A percentile compares a stretch with the other conserved stretches of the same genome.
Conservation (phyloP, 2,113 vertebrate species). For the Rhabdornis inornatus region DNA sequence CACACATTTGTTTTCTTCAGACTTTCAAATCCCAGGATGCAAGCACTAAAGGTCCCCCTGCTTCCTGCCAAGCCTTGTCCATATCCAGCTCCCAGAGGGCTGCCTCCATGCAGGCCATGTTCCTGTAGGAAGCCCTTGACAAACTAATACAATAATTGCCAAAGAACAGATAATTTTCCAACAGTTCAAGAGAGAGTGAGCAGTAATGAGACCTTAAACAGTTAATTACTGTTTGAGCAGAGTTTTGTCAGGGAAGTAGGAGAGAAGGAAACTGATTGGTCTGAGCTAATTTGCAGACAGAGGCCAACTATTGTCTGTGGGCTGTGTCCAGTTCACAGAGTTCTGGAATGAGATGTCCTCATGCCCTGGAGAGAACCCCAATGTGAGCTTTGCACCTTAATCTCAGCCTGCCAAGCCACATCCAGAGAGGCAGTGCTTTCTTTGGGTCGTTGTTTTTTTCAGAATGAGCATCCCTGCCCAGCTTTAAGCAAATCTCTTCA, state of each 20-base stretch:
- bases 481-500: not conserved
- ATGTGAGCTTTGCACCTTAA: not conserved
- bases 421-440: not conserved
- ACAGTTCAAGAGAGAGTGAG: not conserved
- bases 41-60: not conserved
- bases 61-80: not conserved
- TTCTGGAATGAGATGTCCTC: not conserved
- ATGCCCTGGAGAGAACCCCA: not conserved
- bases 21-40: not conserved
- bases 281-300: not conserved
- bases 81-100: not conserved
- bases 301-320: not conserved
- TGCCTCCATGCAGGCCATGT: not conserved
- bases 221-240: not conserved
- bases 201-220: not conserved
- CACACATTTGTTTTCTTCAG: not conserved
- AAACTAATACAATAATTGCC: not conserved
- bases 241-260: not conserved
- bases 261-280: not conserved
- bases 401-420: not conserved
- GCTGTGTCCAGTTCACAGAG: not conserved
- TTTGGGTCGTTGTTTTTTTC: not conserved
- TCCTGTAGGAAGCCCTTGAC: not conserved
- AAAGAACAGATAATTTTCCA: not conserved
- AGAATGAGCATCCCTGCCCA: not conserved